Conservation (phyloP, 2,113 vertebrate genomes). For the Catharus minimus region DNA sequence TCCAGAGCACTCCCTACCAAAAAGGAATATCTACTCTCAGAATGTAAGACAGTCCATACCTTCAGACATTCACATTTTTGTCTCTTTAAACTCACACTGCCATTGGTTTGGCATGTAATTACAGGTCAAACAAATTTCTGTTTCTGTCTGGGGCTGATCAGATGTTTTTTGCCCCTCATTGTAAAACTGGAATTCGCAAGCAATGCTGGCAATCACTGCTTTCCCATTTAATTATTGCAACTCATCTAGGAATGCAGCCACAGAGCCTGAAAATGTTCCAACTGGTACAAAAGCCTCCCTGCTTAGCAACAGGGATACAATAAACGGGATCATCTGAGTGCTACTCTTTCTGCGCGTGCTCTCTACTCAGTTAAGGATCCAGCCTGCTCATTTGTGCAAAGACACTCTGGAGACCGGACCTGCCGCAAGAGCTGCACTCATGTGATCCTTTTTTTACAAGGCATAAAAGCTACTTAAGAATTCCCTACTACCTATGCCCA, state of each 20-base stretch:
- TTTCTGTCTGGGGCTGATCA: slow-evolving; percentile 26
- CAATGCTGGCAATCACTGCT: slow-evolving; percentile 1
- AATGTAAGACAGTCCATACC: neutral
- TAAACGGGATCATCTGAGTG: neutral
- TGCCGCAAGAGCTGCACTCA: neutral
- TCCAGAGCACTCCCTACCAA: neutral
- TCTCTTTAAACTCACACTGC: neutral
- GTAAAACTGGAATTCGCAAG: slow-evolving; percentile 30
- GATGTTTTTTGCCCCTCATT: slow-evolving; percentile 2
- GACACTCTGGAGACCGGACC: neutral
- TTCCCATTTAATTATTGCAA: slow-evolving; percentile 54
- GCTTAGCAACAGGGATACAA: slow-evolving; percentile 56
- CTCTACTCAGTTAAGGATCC: neutral
- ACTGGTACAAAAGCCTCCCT: slow-evolving; percentile 46
- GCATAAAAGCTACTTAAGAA: neutral
- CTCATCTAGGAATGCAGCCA: slow-evolving; percentile 52
- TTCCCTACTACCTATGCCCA: neutral
- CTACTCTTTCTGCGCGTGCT: neutral
- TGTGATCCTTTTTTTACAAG: neutral
- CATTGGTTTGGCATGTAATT: neutral
- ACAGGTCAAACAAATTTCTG: slow-evolving; percentile 36
- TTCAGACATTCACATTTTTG: neutral
- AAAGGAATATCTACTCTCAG: neutral
- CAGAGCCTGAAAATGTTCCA: slow-evolving; percentile 35
- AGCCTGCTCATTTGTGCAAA: neutral